A percentile compares a stretch with the other conserved stretches of the same genome.
Conservation (phyloP, 2,797 vertebrate genomes). For the Amblyraja radiata region DNA sequence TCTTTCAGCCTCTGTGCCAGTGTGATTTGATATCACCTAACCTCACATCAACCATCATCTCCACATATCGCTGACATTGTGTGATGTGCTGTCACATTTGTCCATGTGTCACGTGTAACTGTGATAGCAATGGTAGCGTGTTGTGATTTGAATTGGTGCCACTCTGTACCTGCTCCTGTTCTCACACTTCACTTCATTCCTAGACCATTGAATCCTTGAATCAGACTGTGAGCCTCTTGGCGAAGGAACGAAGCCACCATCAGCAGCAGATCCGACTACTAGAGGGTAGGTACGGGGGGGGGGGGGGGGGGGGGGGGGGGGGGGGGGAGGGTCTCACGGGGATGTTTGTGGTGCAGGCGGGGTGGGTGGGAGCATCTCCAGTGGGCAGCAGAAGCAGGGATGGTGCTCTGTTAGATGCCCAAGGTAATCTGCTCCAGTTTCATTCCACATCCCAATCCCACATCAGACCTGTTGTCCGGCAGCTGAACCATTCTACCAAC, state of each 20-base stretch:
- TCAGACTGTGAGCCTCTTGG: slow-evolving; percentile 52
- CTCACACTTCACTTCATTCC: neutral
- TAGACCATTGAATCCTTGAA: slow-evolving; percentile 54
- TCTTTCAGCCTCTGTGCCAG: neutral
- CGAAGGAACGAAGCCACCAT: slow-evolving; percentile 51
- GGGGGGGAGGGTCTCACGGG: neutral
- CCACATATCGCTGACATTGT: neutral
- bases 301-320: neutral
- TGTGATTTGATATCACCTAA: neutral
- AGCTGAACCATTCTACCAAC: too few relatives aligned
- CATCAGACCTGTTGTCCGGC: too few relatives aligned
- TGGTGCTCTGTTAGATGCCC: neutral
- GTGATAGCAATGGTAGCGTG: neutral
- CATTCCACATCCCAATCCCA: neutral
- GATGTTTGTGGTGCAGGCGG: neutral
- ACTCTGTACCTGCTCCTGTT: too few relatives aligned
- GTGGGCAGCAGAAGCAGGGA: neutral
- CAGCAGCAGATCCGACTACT: slow-evolving; percentile 51
- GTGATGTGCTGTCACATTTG: neutral
- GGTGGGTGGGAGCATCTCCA: too few relatives aligned
- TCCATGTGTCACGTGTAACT: neutral
- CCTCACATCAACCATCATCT: neutral
- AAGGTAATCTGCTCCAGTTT: neutral
- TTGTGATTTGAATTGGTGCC: neutral
- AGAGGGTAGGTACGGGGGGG: slow-evolving; percentile 43